Conservation (phyloP, 2,797 vertebrate species). For the Dermochelys coriacea region DNA sequence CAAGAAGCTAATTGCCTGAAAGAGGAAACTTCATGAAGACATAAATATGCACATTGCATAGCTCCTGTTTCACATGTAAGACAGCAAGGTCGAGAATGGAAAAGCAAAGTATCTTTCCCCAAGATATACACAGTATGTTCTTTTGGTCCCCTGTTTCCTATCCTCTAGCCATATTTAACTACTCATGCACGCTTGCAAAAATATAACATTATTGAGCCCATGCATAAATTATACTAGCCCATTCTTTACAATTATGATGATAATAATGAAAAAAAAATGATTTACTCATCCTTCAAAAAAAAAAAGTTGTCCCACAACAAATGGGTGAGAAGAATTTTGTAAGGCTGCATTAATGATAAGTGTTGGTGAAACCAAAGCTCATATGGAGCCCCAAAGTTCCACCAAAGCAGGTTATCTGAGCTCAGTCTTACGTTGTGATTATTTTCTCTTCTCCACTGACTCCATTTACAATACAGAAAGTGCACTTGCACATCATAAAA, state of each 20-base stretch:
- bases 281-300: neutral
- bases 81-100: neutral
- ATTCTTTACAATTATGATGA: neutral
- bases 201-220: neutral
- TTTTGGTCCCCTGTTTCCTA: neutral
- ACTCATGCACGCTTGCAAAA: neutral
- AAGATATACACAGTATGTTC: neutral
- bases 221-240: neutral
- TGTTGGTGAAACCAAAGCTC: neutral
- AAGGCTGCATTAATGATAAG: neutral
- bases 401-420: neutral
- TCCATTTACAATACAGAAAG: neutral
- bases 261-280: neutral
- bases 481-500: neutral
- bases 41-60: neutral
- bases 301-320: neutral
- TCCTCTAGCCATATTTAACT: neutral
- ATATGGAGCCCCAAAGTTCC: neutral
- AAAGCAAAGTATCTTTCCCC: neutral
- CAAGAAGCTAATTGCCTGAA: neutral
- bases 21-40: neutral
- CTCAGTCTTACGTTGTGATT: neutral
- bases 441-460: neutral
- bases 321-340: neutral
- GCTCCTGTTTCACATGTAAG: neutral